Conservation (phyloP, 2,888 invertebrate species). For the Sphaerophoria rueppellii region DNA sequence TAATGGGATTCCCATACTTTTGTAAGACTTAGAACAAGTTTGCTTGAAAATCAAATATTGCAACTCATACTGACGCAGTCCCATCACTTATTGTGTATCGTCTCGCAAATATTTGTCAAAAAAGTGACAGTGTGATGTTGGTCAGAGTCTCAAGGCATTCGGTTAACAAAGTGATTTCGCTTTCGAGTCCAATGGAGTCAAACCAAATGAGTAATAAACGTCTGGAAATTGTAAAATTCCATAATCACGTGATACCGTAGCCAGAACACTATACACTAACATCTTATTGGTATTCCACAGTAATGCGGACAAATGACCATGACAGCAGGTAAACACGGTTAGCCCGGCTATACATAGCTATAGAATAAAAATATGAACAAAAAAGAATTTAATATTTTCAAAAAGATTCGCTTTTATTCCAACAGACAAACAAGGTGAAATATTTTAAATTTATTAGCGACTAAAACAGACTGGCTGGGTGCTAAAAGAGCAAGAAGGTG, state of each 20-base stretch:
- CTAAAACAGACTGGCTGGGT: slow-evolving; percentile 33
- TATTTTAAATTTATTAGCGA: slow-evolving; percentile 45
- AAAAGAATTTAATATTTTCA: slow-evolving; percentile 32
- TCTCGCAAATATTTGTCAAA: too few species aligned
- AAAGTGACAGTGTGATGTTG: too few species aligned
- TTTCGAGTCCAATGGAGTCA: background rate
- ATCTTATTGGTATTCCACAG: slow-evolving; percentile 69
- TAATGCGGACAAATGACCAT: slow-evolving; percentile 59
- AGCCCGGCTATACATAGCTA: slow-evolving; percentile 2
- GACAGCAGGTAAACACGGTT: slow-evolving; percentile 24
- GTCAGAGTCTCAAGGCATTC: too few species aligned
- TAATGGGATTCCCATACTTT: too few species aligned
- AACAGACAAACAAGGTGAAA: slow-evolving; percentile 40
- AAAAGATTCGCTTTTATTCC: slow-evolving; percentile 29
- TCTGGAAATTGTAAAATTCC: slow-evolving; percentile 57
- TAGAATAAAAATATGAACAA: slow-evolving; percentile 43
- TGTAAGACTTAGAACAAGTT: too few species aligned
- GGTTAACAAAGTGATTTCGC: too few species aligned
- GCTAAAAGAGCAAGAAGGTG: slow-evolving; percentile 27
- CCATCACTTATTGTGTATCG: too few species aligned
- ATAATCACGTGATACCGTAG: slow-evolving; percentile 34
- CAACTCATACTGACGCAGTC: too few species aligned
- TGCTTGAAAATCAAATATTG: too few species aligned
- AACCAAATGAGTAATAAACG: slow-evolving; percentile 24
- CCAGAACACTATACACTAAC: slow-evolving; percentile 9